phyloP scores from a whole-genome alignment of 1,140 invertebrate species.

The Phthorimaea operculella region DNA sequence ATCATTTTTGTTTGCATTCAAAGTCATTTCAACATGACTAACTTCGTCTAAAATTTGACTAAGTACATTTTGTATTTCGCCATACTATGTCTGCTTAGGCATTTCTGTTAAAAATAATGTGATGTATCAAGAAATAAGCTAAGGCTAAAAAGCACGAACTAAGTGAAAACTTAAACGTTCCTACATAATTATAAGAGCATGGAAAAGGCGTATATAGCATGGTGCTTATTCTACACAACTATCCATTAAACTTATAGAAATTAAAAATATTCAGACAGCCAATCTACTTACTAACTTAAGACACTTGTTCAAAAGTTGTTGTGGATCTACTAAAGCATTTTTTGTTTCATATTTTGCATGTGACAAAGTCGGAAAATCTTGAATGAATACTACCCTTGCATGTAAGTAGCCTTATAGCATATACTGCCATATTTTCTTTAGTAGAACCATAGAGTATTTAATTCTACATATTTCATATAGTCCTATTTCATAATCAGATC shows the following conservation, averaged over 20 bases:
- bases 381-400: no score
- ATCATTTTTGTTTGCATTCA: no score
- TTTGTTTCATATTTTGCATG: no score
- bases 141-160: neutral
- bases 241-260: conserved; percentile 6
- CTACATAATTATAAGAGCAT: conserved; percentile 28
- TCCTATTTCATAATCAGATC: conserved; percentile 1
- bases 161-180: neutral
- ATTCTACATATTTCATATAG: neutral
- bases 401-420: no score
- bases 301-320: neutral
- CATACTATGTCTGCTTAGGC: no score
- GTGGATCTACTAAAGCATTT: neutral
- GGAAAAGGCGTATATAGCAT: conserved; percentile 56
- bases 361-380: no score
- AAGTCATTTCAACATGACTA: no score
- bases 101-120: no score
- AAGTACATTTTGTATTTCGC: no score
- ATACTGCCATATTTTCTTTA: neutral
- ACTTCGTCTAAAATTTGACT: no score
- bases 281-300: conserved; percentile 1
- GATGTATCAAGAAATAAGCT: no score
- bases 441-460: neutral
- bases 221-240: conserved; percentile 41
- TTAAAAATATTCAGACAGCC: neutral